Evolutionary conservation across 2,797 vertebrate genomes (phyloP).

Genomic region (Caiman crocodilus): DNA sequence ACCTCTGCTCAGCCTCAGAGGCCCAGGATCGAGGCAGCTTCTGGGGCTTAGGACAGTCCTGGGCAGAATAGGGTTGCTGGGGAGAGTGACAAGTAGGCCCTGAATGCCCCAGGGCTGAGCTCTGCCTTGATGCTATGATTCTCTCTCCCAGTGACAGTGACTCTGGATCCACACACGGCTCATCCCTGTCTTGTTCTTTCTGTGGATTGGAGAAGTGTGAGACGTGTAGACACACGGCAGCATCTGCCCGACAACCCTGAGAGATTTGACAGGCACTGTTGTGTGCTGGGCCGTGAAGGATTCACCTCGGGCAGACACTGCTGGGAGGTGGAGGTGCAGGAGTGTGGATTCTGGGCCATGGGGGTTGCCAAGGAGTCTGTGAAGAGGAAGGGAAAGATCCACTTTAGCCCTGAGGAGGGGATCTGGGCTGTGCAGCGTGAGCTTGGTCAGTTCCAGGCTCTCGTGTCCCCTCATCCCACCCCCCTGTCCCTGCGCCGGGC

Average conservation of each 20-base stretch:
- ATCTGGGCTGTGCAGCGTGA: conserved; percentile 31
- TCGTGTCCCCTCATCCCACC: not conserved
- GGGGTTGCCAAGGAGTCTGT: not conserved
- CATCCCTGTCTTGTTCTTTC: no score
- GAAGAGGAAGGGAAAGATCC: not conserved
- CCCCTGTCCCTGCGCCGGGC: not conserved
- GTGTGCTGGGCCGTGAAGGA: not conserved
- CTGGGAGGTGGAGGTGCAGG: conserved; percentile 29
- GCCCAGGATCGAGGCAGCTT: no score
- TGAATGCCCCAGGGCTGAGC: no score
- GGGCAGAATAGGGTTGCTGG: no score
- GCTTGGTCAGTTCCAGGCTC: not conserved
- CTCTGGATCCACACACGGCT: no score
- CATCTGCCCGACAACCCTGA: not conserved
- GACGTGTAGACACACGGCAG: no score
- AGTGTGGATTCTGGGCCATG: not conserved
- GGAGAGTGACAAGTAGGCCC: no score
- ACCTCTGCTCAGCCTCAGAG: no score
- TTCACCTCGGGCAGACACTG: not conserved
- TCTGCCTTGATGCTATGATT: no score
- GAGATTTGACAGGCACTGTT: not conserved
- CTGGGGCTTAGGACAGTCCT: no score
- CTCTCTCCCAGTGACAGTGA: no score
- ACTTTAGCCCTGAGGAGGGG: not conserved
- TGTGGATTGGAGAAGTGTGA: no score